Evolutionary conservation across 2,888 invertebrate genomes (phyloP).

Genomic region (Pyrrhosoma nymphula): DNA sequence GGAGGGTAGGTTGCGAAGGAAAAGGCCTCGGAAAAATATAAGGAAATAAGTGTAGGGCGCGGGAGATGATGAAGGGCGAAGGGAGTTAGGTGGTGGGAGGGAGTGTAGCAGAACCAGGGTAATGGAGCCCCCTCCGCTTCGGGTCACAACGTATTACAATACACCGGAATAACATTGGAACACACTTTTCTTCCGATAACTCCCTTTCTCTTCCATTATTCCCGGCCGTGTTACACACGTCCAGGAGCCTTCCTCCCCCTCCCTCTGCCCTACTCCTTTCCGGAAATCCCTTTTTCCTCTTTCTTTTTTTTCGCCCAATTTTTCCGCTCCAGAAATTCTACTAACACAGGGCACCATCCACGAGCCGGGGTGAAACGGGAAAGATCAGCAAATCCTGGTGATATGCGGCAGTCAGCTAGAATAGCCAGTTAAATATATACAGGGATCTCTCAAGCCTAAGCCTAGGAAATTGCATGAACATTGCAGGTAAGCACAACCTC

Average conservation of each 20-base stretch:
- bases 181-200: conserved; percentile 48
- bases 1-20: neutral
- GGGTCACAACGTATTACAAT: conserved; percentile 33
- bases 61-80: neutral
- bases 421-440: too few species aligned
- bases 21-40: neutral
- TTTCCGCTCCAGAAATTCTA: neutral
- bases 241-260: neutral
- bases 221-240: conserved; percentile 34
- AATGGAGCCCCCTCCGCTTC: neutral
- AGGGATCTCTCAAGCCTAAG: too few species aligned
- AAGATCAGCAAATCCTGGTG: neutral
- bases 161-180: conserved; percentile 38
- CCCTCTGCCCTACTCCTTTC: neutral
- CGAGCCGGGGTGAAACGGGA: neutral
- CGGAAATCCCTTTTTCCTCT: neutral
- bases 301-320: neutral
- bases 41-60: neutral
- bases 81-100: neutral
- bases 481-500: too few species aligned
- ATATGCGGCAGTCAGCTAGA: neutral
- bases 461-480: too few species aligned
- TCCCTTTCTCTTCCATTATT: conserved; percentile 44
- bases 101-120: neutral
- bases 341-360: neutral